Evolutionary conservation across 2,888 invertebrate genomes (phyloP).

Genomic region (Drosophila formosana): DNA sequence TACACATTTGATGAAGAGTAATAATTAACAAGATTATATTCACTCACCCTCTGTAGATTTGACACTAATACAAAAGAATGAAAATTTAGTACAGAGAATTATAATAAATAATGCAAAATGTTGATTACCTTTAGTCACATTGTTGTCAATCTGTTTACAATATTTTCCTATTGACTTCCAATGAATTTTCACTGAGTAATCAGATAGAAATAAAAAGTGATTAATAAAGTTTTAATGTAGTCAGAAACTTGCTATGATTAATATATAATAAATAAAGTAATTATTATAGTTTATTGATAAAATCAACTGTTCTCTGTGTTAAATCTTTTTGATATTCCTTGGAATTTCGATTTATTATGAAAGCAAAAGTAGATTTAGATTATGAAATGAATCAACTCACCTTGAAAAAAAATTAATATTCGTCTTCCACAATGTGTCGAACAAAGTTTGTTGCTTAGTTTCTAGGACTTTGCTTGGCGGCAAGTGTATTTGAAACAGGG

Average conservation of each 20-base stretch:
- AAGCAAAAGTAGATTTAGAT: not conserved
- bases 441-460: not conserved
- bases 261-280: not conserved
- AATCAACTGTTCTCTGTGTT: not conserved
- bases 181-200: not conserved
- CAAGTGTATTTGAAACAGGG: constrained; percentile 44
- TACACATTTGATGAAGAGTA: not conserved
- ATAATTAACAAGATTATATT: not conserved
- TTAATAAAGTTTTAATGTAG: not conserved
- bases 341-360: not conserved
- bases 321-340: not conserved
- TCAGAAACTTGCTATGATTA: not conserved
- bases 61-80: not conserved
- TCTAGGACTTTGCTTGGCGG: constrained; percentile 4
- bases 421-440: not conserved
- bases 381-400: not conserved
- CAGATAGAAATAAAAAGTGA: not conserved
- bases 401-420: not conserved
- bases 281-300: not conserved
- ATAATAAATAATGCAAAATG: not conserved
- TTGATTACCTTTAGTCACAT: not conserved
- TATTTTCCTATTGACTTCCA: not conserved
- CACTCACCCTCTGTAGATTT: not conserved
- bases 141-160: not conserved
- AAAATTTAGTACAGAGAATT: not conserved